phyloP scores from a whole-genome alignment of 2,113 vertebrate genomes.

The Antigone vipio region DNA sequence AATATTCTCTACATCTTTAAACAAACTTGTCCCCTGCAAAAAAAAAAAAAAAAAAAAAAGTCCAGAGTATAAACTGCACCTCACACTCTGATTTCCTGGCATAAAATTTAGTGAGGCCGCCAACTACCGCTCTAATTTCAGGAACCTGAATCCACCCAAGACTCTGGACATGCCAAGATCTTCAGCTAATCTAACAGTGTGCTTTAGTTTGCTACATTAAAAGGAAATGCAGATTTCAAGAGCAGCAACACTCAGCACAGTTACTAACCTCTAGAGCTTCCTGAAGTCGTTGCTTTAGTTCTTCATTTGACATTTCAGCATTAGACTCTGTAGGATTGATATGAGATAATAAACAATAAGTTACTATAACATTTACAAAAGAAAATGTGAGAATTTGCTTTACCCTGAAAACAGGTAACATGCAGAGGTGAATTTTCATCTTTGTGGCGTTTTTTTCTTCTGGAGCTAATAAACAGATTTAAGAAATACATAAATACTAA shows the following conservation, averaged over 20 bases:
- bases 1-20: neutral
- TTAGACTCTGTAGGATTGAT: slow-evolving; percentile 63
- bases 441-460: neutral
- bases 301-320: slow-evolving; percentile 73
- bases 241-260: neutral
- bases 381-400: neutral
- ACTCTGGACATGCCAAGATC: neutral
- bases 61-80: neutral
- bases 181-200: neutral
- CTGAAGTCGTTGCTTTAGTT: slow-evolving; percentile 74
- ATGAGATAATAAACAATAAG: neutral
- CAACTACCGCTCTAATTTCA: neutral
- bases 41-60: no score
- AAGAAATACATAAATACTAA: neutral
- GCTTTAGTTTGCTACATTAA: neutral
- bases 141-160: neutral
- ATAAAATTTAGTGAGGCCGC: neutral
- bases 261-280: slow-evolving; percentile 81
- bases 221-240: neutral
- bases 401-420: neutral
- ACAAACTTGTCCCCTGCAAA: neutral
- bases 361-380: neutral
- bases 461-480: neutral
- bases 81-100: neutral
- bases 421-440: neutral